Base-by-base conservation (phyloP, 2,888 invertebrate genomes). In the Branchipolynoe longqiensis region DNA sequence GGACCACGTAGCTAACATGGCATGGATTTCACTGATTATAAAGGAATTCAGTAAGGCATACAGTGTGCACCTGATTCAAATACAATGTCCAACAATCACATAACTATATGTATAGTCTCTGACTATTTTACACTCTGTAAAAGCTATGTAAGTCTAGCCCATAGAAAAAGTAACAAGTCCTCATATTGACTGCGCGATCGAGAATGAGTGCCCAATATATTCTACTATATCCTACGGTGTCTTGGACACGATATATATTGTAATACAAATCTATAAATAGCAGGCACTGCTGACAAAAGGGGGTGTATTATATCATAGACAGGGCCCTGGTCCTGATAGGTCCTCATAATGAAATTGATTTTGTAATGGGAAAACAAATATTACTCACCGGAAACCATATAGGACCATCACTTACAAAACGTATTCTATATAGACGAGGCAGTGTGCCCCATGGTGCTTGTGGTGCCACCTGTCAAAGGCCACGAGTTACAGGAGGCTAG, bases 81-180 rank as follows among this genome's bases (percentile, higher is more conserved):
- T n/a, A 64, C 64, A 69, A 69, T 14, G 36, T 33, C 38, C 38
- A 69, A 1, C 36, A 12, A 18, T 58, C 22, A 58, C 25, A n/a
- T 69, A 25, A 69, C 25, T 38, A 36, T 28, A 28, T 62, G 2
- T 25, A 62, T 18, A 25, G 2, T 62, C 62, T 62, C 28, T 62
- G 62, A 62, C 69, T 69, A 69, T 69, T 69, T 69, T 25, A 62
- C n/a, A 69, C 36, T 12, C 38, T 69, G 69, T 69, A 33, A n/a
- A 38, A 69, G 18, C 14, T 38, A 69, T 33, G n/a, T 25, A 3
- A 12, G 36, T 69, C 38, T 69, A 69, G 14, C 22, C 31, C 14
- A 28, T 2, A 62, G 1, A 31, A 62, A 62, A 31, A 62, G 12
- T n/a, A n/a, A 62, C 62, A 62, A 62, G 31, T 56, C 62, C 31